Base-by-base conservation (phyloP, 2,888 invertebrate species). In the Pollenia griseotomentosa region DNA sequence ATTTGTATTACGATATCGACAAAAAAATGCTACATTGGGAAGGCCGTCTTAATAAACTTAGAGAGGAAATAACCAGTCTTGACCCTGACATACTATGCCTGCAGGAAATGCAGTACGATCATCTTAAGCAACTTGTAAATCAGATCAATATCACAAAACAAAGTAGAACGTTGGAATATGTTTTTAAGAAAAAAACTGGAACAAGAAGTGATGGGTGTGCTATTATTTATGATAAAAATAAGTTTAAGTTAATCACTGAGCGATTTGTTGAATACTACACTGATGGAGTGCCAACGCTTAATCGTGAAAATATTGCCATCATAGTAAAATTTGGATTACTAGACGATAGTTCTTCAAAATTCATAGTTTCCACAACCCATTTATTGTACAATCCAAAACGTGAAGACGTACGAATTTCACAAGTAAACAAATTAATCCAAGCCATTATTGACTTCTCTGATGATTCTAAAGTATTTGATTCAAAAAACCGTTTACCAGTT, bases 361-460 rank as follows among this genome's bases (percentile, higher is more conserved):
- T 99, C 57, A 95, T 97, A 73, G 95, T 99, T 0, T 97, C 98
- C 5, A 99, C 98, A 12, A 99, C 99, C 0, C 99, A 99, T 93
- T 94, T 99, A 65, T 94, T 99, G 11, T 99, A 97, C 93, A 99
- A 99, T 94, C 98, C 98, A 0, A 96, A 94, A 89, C 94, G 99
- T 55, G 96, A 97, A 23, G 99, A 99, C 92, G 96, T 99, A 0
- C 96, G 98, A 89, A 94, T 99, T 46, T 98, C 97, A 0, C 99
- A 99, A 94, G 94, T 97, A 55, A 96, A 97, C 90, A 92, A 97
- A 51, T 94, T 99, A 10, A 94, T 99, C 12, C 96, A 97, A 0
- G 97, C 98, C 93, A 94, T 99, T 6, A 97, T 98, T 89, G 94
- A 96, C 89, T 95, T 97, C 89, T 95, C 97, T 0, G 96, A 95